Base-by-base conservation (phyloP, 2,888 invertebrate species). In the Xestia sexstrigata region DNA sequence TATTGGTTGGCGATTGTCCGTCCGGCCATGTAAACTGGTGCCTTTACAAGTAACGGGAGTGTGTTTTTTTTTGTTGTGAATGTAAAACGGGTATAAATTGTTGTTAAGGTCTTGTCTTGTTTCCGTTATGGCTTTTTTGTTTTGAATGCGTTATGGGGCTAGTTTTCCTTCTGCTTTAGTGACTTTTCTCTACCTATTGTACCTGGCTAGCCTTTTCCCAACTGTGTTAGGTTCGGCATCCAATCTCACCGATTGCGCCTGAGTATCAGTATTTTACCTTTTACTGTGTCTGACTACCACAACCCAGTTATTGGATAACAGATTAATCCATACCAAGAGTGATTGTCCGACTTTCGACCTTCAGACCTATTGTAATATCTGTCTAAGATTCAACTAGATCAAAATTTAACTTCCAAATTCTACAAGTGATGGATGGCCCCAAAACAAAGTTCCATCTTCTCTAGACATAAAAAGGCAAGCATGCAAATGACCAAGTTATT, bases 1-100 rank as follows among this genome's bases (percentile, higher is more conserved):
- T 93, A 93, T 93, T 93, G 91, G 88, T 77, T 72, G 87, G 84
- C 90, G 82, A 92, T 92, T 93, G 93, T 93, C 89, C 80, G 93
- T 93, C 89, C 80, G 85, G 68, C 79, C 81, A 81, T 89, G 88
- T 89, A 89, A 91, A 90, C 84, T 83, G 85, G 82, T 83, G 76
- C 49, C 70, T 70, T 58, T 71, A 77, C 82, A 67, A 66, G 83
- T 93, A 92, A 92, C 92, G 90, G 92, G 89, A 85, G 82, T 87
- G 68, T 79, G 76, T 72, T 70, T 70, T 67, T 81, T 81, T 85
- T 77, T 69, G 23, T 78, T 81, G 68, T 70, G 52, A 42, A 78
- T 81, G 67, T 84, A n/a, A 72, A 63, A 60, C 52, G 52, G 66
- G 49, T 55, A 30, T 49, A 35, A 74, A n/a, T 60, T 42, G 39